Evolutionary conservation across 2,113 vertebrate species (phyloP), one percentile per base, ranked within the genome.

Genomic region (Sebastes schlegelii): DNA sequence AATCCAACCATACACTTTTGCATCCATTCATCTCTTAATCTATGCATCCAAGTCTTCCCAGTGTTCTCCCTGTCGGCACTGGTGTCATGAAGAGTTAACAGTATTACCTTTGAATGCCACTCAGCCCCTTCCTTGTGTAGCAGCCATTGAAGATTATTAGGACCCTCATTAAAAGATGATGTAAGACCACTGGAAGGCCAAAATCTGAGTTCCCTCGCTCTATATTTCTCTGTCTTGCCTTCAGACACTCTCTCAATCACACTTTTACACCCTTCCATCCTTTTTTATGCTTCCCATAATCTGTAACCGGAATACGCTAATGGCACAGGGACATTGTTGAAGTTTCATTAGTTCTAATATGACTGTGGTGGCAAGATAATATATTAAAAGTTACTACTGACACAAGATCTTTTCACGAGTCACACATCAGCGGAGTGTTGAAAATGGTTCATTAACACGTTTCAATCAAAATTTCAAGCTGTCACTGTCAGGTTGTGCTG

Each of bases 121-220:
- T 85, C 66, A 71, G 43, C 40, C 49, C 34, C 84, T 69, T 81
- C 57, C 61, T 80, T 62, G 63, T 66, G 66, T 48, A 45, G 58
- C 76, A 86, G 72, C 80, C 74, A 82, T 5, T 86, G 81, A 81
- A 88, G 83, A 86, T 91, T 68, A 90, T 83, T 83, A 82, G 72
- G 61, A 55, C 26, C 80, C 81, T 93, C 88, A 89, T 92, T 90
- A 92, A 91, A 88, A 89, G 77, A 91, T 86, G 86, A 92, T 86
- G 79, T 90, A 83, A 84, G 66, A 89, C 85, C 67, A 62, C 58
- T 83, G 74, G 82, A 85, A 81, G 82, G 79, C 83, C 61, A 71
- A 51, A 42, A 62, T 74, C 57, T 55, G 63, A 54, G 2, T 65
- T 79, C 46, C 21, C 19, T 23, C 26, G 55, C 63, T 54, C 7